A percentile compares a stretch with the other conserved stretches of the same genome.
Conservation (phyloP, 1,140 invertebrate species). For the Probaryconus sp. region DNA sequence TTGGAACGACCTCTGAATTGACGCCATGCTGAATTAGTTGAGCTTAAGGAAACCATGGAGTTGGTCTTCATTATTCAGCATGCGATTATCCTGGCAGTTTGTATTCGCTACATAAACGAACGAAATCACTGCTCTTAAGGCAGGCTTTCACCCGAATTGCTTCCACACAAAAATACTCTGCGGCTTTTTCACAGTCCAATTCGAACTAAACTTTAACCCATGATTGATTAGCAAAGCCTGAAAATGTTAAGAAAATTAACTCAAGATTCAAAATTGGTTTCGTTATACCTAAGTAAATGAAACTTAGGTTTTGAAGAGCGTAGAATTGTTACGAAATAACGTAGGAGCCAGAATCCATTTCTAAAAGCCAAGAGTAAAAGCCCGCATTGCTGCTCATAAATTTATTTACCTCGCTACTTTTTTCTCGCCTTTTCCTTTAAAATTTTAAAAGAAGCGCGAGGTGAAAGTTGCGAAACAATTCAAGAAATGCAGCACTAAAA, state of each 20-base stretch:
- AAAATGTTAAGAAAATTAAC: too few relatives aligned
- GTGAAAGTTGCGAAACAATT: conserved; percentile 74
- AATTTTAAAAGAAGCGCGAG: conserved; percentile 39
- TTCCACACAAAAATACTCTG: conserved; percentile 11
- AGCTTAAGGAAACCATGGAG: conserved; percentile 51
- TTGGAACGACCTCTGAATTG: conserved; percentile 72
- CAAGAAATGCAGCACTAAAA: conserved; percentile 45
- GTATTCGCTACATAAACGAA: conserved; percentile 40
- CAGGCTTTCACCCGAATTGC: conserved; percentile 35
- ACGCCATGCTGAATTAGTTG: conserved; percentile 63
- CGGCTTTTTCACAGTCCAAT: too few relatives aligned
- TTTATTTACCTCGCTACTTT: conserved; percentile 64
- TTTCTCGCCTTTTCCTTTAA: conserved; percentile 60
- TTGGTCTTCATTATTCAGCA: conserved; percentile 59
- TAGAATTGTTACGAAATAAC: conserved; percentile 22
- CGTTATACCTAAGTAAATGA: conserved; percentile 3
- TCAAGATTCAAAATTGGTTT: too few relatives aligned
- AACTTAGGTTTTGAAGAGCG: conserved; percentile 9
- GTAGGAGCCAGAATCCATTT: conserved; percentile 34
- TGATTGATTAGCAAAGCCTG: too few relatives aligned
- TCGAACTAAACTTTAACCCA: too few relatives aligned
- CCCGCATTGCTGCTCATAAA: conserved; percentile 64
- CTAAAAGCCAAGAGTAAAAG: conserved; percentile 27
- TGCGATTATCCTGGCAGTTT: conserved; percentile 53
- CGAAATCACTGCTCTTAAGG: neutral